Conservation (phyloP, 2,888 invertebrate species). For the Glyphotaelius pellucidus region DNA sequence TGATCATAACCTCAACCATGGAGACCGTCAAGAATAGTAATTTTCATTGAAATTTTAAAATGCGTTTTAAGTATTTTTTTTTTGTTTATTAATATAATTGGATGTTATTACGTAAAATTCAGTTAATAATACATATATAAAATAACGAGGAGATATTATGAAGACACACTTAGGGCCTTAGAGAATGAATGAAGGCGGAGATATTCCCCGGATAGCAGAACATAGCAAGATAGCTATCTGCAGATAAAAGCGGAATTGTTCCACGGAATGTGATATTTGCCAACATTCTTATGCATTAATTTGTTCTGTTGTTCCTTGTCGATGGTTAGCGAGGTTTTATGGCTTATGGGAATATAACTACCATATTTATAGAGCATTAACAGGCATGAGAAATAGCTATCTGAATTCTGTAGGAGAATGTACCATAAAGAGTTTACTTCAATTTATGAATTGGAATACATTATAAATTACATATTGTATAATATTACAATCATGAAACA, state of each 20-base stretch:
- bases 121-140: not conserved
- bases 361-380: not conserved
- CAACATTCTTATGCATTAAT: constrained; percentile 11
- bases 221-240: not conserved
- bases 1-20: not conserved
- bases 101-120: not conserved
- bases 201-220: not conserved
- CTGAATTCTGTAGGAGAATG: not conserved
- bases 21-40: not conserved
- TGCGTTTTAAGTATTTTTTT: too few species aligned
- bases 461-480: not conserved
- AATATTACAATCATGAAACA: too few species aligned
- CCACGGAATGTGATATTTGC: constrained; percentile 24
- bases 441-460: not conserved
- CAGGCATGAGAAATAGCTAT: not conserved
- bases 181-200: constrained; percentile 6
- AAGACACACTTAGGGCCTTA: not conserved
- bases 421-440: not conserved
- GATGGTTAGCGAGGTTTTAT: not conserved
- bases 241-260: constrained; percentile 15
- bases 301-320: not conserved
- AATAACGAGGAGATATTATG: not conserved
- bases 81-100: too few species aligned
- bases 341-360: not conserved
- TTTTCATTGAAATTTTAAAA: too few species aligned